Evolutionary conservation across 2,888 invertebrate species (phyloP).

Genomic region (Philhelius pedissequus): DNA sequence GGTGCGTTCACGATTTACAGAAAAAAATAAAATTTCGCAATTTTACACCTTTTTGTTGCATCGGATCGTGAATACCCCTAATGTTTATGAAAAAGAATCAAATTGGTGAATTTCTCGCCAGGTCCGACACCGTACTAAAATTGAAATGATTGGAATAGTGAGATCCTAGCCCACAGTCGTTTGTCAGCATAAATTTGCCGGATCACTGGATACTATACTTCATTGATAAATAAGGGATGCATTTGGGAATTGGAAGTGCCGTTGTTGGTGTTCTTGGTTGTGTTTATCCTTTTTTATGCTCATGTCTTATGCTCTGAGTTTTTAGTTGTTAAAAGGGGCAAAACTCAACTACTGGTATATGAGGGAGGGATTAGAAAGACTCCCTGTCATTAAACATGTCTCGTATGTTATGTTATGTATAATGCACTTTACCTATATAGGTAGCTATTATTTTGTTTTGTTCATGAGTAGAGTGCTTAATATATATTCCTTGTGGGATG

Average conservation of each 20-base stretch:
- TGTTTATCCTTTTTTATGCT: slow-evolving; percentile 5
- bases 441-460: not conserved
- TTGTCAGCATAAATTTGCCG: slow-evolving; percentile 56
- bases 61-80: no score
- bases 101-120: not conserved
- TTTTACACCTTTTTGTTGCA: no score
- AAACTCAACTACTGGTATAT: slow-evolving; percentile 10
- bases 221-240: slow-evolving; percentile 25
- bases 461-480: not conserved
- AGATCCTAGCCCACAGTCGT: slow-evolving; percentile 33
- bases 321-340: not conserved
- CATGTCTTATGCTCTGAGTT: not conserved
- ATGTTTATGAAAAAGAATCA: no score
- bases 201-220: slow-evolving; percentile 5
- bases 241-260: slow-evolving; percentile 6
- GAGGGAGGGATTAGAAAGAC: slow-evolving; percentile 54
- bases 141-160: slow-evolving; percentile 39
- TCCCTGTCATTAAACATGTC: slow-evolving; percentile 49
- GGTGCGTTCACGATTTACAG: no score
- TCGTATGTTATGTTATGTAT: not conserved
- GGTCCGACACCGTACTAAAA: not conserved
- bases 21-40: no score
- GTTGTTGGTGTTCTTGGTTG: slow-evolving; percentile 4
- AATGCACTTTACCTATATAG: no score
- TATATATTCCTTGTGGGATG: not conserved